These are phyloP conservation scores for Bovichtus variegatus DNA, from an alignment of 2,797 vertebrate species.

Conservation along the genomic window DNA sequence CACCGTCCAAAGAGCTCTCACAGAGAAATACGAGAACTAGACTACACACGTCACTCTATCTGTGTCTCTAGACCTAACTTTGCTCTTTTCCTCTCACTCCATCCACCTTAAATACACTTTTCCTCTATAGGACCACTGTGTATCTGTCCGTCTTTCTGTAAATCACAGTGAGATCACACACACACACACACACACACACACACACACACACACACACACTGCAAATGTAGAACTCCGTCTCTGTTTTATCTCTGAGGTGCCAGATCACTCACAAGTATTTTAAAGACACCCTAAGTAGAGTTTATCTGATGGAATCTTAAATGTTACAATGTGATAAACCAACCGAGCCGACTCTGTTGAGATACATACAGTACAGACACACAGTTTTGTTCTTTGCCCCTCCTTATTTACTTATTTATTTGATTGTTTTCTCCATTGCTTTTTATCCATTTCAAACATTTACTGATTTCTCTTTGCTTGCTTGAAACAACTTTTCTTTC, in stretches of 20 bases:
- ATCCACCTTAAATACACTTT: slow-evolving; percentile 40
- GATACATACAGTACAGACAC: neutral
- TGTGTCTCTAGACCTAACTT: slow-evolving; percentile 17
- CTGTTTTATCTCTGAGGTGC: neutral
- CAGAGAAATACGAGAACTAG: slow-evolving; percentile 37
- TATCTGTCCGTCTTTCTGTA: slow-evolving; percentile 6
- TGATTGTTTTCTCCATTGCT: neutral
- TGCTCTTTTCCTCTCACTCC: slow-evolving; percentile 16
- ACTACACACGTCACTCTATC: slow-evolving; percentile 20
- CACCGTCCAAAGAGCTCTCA: slow-evolving; percentile 32
- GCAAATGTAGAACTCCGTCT: neutral
- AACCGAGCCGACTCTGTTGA: neutral
- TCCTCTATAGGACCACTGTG: neutral
- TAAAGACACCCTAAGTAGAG: neutral
- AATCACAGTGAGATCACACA: slow-evolving; percentile 30
- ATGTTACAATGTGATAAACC: neutral
- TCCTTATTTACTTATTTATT: neutral
- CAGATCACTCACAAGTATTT: neutral
- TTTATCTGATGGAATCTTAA: neutral
- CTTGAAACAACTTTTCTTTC: slow-evolving; percentile 9
- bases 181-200: neutral
- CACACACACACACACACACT: neutral
- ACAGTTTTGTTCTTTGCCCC: neutral
- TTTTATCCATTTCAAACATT: neutral
- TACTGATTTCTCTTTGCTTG: neutral